Base-by-base conservation (phyloP, 2,888 invertebrate genomes). In the Clepsis dumicolana region DNA sequence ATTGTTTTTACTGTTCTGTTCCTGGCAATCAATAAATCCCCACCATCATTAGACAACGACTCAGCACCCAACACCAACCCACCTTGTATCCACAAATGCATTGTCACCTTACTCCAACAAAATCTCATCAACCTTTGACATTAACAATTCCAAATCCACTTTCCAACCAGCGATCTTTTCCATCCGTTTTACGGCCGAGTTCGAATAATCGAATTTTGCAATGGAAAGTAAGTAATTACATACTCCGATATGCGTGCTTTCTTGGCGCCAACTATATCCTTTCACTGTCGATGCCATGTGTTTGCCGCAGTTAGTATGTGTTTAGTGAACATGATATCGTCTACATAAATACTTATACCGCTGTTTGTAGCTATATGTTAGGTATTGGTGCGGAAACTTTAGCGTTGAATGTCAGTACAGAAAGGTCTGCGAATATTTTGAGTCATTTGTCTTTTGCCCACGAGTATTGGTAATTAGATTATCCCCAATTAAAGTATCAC, bases 161-260 rank as follows among this genome's bases (percentile, higher is more conserved):
- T 48, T 48, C 48, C 21, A 48, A 48, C 48, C 21, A 12, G 21
- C 48, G 48, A 21, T 21, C 48, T 48, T 48, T 48, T 48, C 48
- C 48, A 48, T 7, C 48, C 12, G 12, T 21, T 48, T 48, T 48
- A 48, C 21, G 21, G 4, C 48, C 48, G 25, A 52, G 14, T 52
- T 52, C 25, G 14, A 52, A 52, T 52, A 48, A 21, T 12, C 48
- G 25, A n/a, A 52, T 29, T 7, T 38, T 38, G 57, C 35, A 38
- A 57, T 24, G 24, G 57, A 57, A 57, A 57, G 57, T 38, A 38
- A 57, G 27, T 60, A 27, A 60, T 41, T 60, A 18, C 25, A 16
- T 4, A 10, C 16, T 1, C 24, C 44, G 59, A 32, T 60, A 57
- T 57, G 59, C 27, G 32, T 56, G 24, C 35, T 56, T 56, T 56